Evolutionary conservation across 2,888 invertebrate genomes (phyloP).

Genomic region (Noctua fimbriata): DNA sequence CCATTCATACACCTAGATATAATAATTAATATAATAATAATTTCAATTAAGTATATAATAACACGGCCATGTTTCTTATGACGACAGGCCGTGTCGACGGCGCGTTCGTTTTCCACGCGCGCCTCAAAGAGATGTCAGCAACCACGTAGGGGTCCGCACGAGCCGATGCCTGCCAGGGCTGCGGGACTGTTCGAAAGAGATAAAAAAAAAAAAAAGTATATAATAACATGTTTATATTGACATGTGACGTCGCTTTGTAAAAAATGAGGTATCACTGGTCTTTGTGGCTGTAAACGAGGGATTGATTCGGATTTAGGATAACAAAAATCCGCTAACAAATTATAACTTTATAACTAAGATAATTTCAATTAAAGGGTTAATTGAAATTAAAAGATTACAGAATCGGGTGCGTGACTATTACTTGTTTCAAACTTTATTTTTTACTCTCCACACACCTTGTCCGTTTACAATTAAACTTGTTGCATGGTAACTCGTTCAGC

Average conservation of each 20-base stretch:
- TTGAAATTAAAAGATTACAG: neutral
- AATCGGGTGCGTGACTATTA: neutral
- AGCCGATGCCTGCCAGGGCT: too few relatives aligned
- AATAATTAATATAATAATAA: too few relatives aligned
- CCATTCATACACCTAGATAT: too few relatives aligned
- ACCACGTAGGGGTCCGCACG: too few relatives aligned
- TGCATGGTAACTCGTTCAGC: neutral
- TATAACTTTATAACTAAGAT: neutral
- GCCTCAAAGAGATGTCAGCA: too few relatives aligned
- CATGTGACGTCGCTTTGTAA: neutral
- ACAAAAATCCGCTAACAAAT: neutral
- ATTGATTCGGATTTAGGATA: neutral
- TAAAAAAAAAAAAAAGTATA: too few relatives aligned
- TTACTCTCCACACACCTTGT: neutral
- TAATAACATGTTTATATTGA: too few relatives aligned
- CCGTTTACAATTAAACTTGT: constrained; percentile 21
- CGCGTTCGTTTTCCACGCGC: too few relatives aligned
- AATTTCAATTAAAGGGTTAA: neutral
- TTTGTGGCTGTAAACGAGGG: neutral
- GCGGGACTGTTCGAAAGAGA: too few relatives aligned
- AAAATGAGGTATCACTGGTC: neutral
- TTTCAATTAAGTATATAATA: too few relatives aligned
- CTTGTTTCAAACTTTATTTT: neutral
- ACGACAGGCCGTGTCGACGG: too few relatives aligned
- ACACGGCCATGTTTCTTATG: too few relatives aligned